Evolutionary conservation across 2,888 invertebrate species (phyloP).

Genomic region (Drosophila flavopinicola): DNA sequence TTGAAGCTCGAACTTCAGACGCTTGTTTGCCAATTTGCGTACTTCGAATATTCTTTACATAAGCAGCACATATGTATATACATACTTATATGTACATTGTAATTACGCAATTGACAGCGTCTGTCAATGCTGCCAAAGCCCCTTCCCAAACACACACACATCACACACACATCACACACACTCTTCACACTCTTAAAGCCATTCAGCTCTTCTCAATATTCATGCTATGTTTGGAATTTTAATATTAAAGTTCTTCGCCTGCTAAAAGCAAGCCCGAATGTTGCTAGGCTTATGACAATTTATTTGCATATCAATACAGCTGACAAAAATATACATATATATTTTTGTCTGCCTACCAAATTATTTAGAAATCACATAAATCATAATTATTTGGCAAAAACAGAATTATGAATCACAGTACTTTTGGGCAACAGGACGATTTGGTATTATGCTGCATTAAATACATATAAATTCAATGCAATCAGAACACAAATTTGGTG

Average conservation of each 20-base stretch:
- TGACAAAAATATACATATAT: conserved; percentile 17
- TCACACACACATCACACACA: conserved; percentile 4
- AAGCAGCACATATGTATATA: conserved; percentile 31
- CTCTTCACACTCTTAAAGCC: not conserved
- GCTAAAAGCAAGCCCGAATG: not conserved
- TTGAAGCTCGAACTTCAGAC: conserved; percentile 24
- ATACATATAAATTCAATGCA: not conserved
- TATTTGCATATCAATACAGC: conserved; percentile 1
- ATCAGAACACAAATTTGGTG: too few species aligned
- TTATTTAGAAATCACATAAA: conserved; percentile 19
- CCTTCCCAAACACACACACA: not conserved
- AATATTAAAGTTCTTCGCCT: conserved; percentile 9
- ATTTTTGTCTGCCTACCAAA: not conserved
- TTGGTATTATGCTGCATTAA: not conserved
- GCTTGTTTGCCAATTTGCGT: conserved; percentile 73
- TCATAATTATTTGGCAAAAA: conserved; percentile 20
- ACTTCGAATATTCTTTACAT: conserved; percentile 60
- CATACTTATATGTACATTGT: conserved; percentile 39
- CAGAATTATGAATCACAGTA: conserved; percentile 3
- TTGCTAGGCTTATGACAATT: conserved; percentile 5
- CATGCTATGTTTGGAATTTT: conserved; percentile 15
- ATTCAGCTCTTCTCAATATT: conserved; percentile 2
- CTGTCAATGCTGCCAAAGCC: conserved; percentile 4
- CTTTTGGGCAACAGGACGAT: not conserved
- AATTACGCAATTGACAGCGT: conserved; percentile 68